Evolutionary conservation across 2,113 vertebrate genomes (phyloP), one percentile per base, ranked within the genome.

Genomic region (Gymnogyps californianus): DNA sequence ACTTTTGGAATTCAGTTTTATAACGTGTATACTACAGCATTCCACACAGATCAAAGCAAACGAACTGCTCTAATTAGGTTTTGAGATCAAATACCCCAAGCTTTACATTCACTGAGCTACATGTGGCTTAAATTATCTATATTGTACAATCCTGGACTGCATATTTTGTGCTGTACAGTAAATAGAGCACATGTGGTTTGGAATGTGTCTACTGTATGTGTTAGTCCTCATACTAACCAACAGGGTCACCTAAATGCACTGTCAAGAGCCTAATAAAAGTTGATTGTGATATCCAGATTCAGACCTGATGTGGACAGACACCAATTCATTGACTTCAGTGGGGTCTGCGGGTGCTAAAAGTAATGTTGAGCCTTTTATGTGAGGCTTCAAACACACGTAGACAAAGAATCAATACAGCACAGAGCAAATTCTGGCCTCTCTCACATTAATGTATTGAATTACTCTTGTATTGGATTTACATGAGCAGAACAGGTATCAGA

Each of bases 11-110:
- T 54, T 86, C 79, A 47, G 66, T 95, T 95, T 96, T 94, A 97
- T 86, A 93, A 92, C 8, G 26, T 83, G 82, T 46, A 69, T 90
- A 90, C 67, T 74, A n/a, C 67, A 89, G 36, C 88, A 95, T 97
- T 96, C 93, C 93, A 94, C 52, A 55, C 29, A 96, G 90, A 96
- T 95, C 95, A 97, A 97, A 93, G 86, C 42, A 91, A 95, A 70
- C 69, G 91, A 78, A 65, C 76, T 31, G 38, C 65, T 93, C 92
- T 92, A 91, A 89, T 93, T 97, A 85, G 81, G 26, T 87, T 96
- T 93, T 83, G 49, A 88, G 95, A 96, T 90, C 92, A 97, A 97
- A 93, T 83, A 49, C 12, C 3, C 29, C 52, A 70, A 62, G 62
- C 61, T 96, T 95, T 90, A 74, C 54, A 65, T 93, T 83, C 80